These are phyloP conservation scores for Rhyacophila brunnea DNA, from an alignment of 1,140 invertebrate genomes.

Conservation along the genomic window DNA sequence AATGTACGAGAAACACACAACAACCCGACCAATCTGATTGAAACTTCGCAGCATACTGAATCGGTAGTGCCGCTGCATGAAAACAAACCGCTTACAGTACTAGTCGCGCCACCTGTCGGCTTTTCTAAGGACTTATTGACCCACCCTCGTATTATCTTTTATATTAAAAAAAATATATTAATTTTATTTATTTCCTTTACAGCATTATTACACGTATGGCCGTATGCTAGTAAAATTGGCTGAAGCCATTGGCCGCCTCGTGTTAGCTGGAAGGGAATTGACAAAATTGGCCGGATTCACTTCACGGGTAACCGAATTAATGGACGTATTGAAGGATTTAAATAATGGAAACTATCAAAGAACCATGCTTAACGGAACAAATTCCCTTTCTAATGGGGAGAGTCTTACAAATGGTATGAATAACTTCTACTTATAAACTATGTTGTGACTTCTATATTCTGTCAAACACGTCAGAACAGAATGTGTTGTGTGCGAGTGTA, in stretches of 20 bases:
- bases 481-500: no score
- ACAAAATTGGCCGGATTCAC: constrained; percentile 93
- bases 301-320: constrained; percentile 86
- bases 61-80: no score
- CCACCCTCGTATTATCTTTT: no score
- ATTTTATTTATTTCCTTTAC: constrained; percentile 22
- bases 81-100: no score
- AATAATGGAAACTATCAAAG: constrained; percentile 83
- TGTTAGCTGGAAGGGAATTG: constrained; percentile 91
- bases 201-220: constrained; percentile 92
- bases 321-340: constrained; percentile 81
- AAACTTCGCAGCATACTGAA: no score
- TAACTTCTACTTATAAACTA: no score
- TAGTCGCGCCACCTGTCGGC: no score
- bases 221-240: constrained; percentile 96
- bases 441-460: no score
- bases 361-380: constrained; percentile 74
- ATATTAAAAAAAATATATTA: constrained; percentile 1
- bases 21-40: no score
- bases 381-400: constrained; percentile 27
- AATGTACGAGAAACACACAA: no score
- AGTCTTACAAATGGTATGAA: background rate
- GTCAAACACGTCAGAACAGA: no score
- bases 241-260: constrained; percentile 92
- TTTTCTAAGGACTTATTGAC: no score